Evolutionary conservation across 2,797 vertebrate species (phyloP), one percentile per base, ranked within the genome.

Genomic region (Periophthalmus magnuspinnatus): DNA sequence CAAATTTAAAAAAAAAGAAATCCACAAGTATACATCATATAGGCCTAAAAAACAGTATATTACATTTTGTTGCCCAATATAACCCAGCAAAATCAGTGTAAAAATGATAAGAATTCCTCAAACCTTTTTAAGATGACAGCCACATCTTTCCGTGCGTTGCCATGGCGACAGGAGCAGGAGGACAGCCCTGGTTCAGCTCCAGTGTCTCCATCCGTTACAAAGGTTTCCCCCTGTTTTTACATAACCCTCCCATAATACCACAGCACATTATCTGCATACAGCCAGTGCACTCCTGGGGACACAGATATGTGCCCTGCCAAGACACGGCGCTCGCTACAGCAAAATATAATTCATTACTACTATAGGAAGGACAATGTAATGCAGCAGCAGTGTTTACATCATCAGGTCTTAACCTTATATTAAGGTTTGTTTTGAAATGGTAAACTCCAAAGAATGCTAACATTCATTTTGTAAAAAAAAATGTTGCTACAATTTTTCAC

Each of bases 121-220:
- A 21, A 54, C n/a, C 7, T 6, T 6, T 52, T 52, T 22, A 54
- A 22, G n/a, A 54, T 1, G n/a, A 54, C 19, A 11, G 22, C n/a
- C 21, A 5, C 3, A 55, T 22, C 8, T 16, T 32, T 57, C 24
- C 32, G n/a, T 22, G 2, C 10, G n/a, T 63, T 47, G 22, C 61
- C 38, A 63, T 63, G 61, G 61, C 13, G 61, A 63, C 61, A 16
- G 36, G 61, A 63, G 61, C 61, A 61, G 0, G n/a, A 38, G 59
- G 59, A 38, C 34, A 45, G 61, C 61, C 61, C 38, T 16, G 61
- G 61, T 63, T 47, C 36, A 47, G 61, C 61, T 63, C 21, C 36
- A 47, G 61, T 41, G 32, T 60, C 59, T 41, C 6, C 34, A 10
- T 11, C 21, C 21, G 13, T 63, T 14, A 38, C 61, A 61, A 61